Conservation (phyloP, 2,113 vertebrate genomes). For the Nansenia antarctica region DNA sequence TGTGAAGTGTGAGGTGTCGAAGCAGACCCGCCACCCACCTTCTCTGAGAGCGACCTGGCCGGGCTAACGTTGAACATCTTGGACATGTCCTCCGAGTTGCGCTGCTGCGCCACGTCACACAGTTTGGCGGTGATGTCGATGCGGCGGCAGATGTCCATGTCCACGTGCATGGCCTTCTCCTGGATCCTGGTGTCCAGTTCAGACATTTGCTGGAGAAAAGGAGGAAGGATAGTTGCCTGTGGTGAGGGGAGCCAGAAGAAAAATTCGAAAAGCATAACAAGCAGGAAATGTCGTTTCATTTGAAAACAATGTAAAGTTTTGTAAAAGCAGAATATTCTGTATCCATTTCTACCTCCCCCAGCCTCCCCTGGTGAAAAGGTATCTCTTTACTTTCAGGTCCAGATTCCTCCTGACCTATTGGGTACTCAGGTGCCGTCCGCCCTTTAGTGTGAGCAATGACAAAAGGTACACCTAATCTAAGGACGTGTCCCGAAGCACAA, state of each 20-base stretch:
- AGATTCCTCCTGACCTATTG: conserved; percentile 23
- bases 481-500: conserved; percentile 3
- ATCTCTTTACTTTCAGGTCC: conserved; percentile 49
- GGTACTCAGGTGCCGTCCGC: conserved; percentile 2
- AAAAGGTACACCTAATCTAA: conserved; percentile 15
- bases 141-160: conserved; percentile 99
- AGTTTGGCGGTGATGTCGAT: conserved; percentile 99
- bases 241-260: neutral
- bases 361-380: no score
- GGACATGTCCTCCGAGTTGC: conserved; percentile 98
- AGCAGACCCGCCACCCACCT: conserved; percentile 35
- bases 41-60: conserved; percentile 64
- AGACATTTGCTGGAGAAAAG: conserved; percentile 90
- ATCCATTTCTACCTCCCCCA: no score
- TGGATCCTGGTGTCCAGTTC: conserved; percentile 98
- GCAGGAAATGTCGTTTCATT: no score
- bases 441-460: conserved; percentile 40
- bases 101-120: conserved; percentile 98
- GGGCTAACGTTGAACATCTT: conserved; percentile 93
- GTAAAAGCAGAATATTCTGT: no score
- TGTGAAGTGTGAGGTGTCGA: neutral
- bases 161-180: conserved; percentile 97
- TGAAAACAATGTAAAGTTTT: no score
- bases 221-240: neutral
- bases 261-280: neutral